phyloP scores from a whole-genome alignment of 2,888 invertebrate genomes.

The Cistogaster globosa region DNA sequence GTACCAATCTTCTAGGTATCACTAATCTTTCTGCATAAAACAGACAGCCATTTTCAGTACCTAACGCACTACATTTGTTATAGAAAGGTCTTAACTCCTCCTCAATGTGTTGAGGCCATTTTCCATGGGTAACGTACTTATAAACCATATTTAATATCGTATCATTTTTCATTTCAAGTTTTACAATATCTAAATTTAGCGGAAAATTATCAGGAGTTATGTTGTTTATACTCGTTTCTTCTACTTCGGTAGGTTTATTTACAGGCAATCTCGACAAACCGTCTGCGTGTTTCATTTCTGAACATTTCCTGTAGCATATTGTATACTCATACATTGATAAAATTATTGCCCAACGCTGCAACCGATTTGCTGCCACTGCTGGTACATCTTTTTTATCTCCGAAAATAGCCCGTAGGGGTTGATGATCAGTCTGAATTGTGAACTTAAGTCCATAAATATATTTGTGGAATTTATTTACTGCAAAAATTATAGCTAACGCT shows the following conservation, averaged over 20 bases:
- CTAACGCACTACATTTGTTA: conserved; percentile 38
- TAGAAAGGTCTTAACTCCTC: conserved; percentile 11
- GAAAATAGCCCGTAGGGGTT: conserved; percentile 29
- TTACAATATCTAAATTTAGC: conserved; percentile 24
- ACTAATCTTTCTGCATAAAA: conserved; percentile 55
- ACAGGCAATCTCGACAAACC: conserved; percentile 47
- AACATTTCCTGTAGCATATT: conserved; percentile 14
- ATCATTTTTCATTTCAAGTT: conserved; percentile 29
- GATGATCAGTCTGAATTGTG: conserved; percentile 32
- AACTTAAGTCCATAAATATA: conserved; percentile 26
- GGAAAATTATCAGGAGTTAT: conserved; percentile 12
- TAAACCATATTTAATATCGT: background rate
- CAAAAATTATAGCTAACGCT: conserved; percentile 51
- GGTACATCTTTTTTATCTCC: conserved; percentile 26
- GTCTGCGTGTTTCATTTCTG: conserved; percentile 53
- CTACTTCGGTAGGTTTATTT: conserved; percentile 22
- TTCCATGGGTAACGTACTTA: background rate
- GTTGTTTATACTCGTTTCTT: conserved; percentile 27
- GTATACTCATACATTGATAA: conserved; percentile 1
- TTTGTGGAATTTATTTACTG: conserved; percentile 39
- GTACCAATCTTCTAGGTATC: conserved; percentile 14
- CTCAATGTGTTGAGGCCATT: conserved; percentile 15
- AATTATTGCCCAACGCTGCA: conserved; percentile 3
- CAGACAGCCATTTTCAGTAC: conserved; percentile 53
- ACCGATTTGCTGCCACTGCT: conserved; percentile 19